Percentiles rank a stretch among this genome's conserved stretches.
Conservation (phyloP, 2,113 vertebrate genomes). For the Bubo scandiacus region DNA sequence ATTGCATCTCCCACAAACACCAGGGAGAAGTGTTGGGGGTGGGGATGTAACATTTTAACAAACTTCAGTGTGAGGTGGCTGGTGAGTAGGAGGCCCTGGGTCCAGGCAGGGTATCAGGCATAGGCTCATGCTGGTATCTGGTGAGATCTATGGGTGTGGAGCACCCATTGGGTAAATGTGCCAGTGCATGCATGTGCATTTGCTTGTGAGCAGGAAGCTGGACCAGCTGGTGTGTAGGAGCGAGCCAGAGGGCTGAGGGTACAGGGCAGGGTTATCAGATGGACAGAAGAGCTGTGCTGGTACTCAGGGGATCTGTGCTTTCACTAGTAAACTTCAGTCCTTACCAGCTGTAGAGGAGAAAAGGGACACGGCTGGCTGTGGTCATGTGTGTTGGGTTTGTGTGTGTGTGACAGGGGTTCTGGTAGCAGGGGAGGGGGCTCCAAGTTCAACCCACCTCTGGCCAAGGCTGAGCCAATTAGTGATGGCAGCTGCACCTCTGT, state of each 20-base stretch:
- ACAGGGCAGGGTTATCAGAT: not conserved
- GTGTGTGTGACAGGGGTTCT: no score
- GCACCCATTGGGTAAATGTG: fast-evolving
- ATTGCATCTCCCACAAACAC: not conserved
- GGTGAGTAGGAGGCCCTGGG: not conserved
- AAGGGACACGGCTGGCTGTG: not conserved
- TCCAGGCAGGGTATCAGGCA: not conserved
- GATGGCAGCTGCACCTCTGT: no score
- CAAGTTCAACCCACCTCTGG: no score
- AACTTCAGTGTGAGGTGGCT: not conserved
- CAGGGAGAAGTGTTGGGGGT: fast-evolving
- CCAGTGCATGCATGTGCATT: fast-evolving
- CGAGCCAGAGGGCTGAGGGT: not conserved
- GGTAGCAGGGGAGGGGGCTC: no score
- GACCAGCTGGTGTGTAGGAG: not conserved
- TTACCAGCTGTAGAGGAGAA: not conserved
- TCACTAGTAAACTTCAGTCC: not conserved
- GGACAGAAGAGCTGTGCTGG: not conserved
- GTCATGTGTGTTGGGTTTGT: fast-evolving
- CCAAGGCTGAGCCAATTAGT: no score
- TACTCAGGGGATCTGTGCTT: not conserved
- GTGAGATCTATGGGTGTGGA: not conserved
- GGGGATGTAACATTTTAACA: not conserved
- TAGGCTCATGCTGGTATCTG: fast-evolving
- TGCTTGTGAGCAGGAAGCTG: not conserved